phyloP scores from a whole-genome alignment of 2,888 invertebrate species.

The Balanococcus diminutus region DNA sequence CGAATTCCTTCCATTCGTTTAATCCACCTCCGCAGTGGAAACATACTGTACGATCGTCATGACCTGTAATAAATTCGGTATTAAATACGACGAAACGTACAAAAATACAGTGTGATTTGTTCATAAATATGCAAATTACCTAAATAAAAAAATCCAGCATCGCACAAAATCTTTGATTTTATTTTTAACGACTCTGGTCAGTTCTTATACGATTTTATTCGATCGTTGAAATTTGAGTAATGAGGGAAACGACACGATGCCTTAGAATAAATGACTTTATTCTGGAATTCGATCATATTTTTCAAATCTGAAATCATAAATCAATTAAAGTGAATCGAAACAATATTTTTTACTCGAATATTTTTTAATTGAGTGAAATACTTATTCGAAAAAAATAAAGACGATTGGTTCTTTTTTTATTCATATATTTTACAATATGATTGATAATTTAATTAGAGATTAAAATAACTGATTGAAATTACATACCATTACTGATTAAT shows the following conservation, averaged over 20 bases:
- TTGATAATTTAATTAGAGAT: not conserved
- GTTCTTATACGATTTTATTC: constrained; percentile 73
- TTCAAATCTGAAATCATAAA: not conserved
- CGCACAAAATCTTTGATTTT: constrained; percentile 78
- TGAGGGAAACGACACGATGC: constrained; percentile 70
- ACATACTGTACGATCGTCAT: constrained; percentile 84
- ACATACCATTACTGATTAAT: constrained; percentile 1
- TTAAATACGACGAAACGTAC: not conserved
- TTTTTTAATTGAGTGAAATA: not conserved
- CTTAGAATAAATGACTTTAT: not conserved
- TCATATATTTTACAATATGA: not conserved
- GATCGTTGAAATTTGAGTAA: constrained; percentile 73
- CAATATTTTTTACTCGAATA: not conserved
- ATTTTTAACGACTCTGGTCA: constrained; percentile 86
- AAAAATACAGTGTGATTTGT: too few species aligned
- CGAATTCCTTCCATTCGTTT: constrained; percentile 89
- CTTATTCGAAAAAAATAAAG: too few species aligned
- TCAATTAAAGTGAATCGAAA: not conserved
- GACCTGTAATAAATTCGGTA: constrained; percentile 20
- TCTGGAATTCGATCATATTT: not conserved
- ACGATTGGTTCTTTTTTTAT: not conserved
- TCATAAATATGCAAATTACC: too few species aligned
- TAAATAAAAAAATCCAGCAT: constrained; percentile 91
- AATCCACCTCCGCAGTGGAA: constrained; percentile 93
- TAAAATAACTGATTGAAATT: too few species aligned